Evolutionary conservation across 2,113 vertebrate species (phyloP).

Genomic region (Ciconia stormi): DNA sequence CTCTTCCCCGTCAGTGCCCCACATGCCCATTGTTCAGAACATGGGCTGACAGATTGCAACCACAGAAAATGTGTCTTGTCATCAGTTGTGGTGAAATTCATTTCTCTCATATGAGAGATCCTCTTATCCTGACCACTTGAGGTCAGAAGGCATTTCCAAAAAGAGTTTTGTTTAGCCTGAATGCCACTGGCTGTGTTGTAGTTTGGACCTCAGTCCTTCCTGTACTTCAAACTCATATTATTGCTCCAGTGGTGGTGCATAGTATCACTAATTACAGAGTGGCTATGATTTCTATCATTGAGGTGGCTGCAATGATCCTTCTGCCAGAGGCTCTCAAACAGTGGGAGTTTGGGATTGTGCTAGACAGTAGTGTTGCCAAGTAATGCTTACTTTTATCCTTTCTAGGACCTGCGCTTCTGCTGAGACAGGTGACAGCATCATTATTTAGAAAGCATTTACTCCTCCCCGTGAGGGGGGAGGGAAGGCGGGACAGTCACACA

Average conservation of each 20-base stretch:
- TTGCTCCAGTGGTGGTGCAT: background rate
- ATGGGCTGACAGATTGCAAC: background rate
- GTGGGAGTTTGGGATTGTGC: background rate
- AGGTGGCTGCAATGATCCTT: background rate
- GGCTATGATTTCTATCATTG: background rate
- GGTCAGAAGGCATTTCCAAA: background rate
- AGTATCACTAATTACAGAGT: background rate
- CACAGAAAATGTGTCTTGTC: background rate
- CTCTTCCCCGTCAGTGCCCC: background rate
- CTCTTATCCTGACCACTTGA: background rate
- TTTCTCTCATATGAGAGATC: background rate
- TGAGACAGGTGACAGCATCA: background rate
- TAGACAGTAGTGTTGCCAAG: background rate
- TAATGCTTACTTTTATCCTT: background rate
- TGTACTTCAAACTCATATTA: background rate
- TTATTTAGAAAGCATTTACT: background rate
- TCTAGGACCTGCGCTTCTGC: background rate
- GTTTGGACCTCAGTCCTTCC: background rate
- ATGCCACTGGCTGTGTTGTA: background rate
- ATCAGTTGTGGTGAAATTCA: background rate
- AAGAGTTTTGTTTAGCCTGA: background rate
- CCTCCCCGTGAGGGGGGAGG: rapidly evolving
- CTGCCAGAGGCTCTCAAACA: background rate
- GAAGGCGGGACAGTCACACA: background rate
- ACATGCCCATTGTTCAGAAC: background rate